Conservation (phyloP, 2,888 invertebrate genomes). For the Drosophila paramelanica region DNA sequence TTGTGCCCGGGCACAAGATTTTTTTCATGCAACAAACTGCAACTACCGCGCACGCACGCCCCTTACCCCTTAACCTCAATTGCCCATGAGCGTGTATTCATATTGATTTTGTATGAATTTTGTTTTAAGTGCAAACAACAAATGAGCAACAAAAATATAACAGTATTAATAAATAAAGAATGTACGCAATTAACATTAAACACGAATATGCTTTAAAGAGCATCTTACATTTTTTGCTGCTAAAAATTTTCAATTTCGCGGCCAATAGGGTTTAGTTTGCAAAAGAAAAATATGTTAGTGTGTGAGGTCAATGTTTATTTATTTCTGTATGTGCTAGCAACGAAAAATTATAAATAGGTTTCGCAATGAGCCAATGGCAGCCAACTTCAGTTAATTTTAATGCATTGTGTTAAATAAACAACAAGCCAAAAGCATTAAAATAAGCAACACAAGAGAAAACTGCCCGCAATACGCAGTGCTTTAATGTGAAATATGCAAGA, state of each 20-base stretch:
- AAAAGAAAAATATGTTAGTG: slow-evolving; percentile 19
- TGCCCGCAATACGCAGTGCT: slow-evolving; percentile 6
- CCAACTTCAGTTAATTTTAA: slow-evolving; percentile 56
- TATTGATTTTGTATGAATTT: slow-evolving; percentile 51
- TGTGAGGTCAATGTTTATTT: slow-evolving; percentile 22
- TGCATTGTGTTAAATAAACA: slow-evolving; percentile 44
- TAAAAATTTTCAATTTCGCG: slow-evolving; percentile 6
- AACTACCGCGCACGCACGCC: slow-evolving; percentile 8
- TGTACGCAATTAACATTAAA: slow-evolving; percentile 11
- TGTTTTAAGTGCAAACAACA: slow-evolving; percentile 33
- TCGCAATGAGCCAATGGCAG: slow-evolving; percentile 25
- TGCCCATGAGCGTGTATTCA: slow-evolving; percentile 21
- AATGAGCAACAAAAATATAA: slow-evolving; percentile 11
- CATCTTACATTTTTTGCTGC: slow-evolving; percentile 4
- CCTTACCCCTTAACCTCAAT: neutral
- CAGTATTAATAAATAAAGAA: slow-evolving; percentile 27
- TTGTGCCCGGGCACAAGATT: slow-evolving; percentile 24
- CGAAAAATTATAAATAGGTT: neutral
- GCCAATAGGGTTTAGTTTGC: slow-evolving; percentile 20
- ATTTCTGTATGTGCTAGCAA: slow-evolving; percentile 20
- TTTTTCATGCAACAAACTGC: slow-evolving; percentile 31
- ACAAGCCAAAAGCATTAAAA: slow-evolving; percentile 9
- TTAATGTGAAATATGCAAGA: slow-evolving; percentile 29
- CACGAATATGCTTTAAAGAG: slow-evolving; percentile 2
- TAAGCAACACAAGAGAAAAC: neutral